A percentile compares a stretch with the other conserved stretches of the same genome.
Conservation (phyloP, 2,888 invertebrate species). For the Noctua janthe region DNA sequence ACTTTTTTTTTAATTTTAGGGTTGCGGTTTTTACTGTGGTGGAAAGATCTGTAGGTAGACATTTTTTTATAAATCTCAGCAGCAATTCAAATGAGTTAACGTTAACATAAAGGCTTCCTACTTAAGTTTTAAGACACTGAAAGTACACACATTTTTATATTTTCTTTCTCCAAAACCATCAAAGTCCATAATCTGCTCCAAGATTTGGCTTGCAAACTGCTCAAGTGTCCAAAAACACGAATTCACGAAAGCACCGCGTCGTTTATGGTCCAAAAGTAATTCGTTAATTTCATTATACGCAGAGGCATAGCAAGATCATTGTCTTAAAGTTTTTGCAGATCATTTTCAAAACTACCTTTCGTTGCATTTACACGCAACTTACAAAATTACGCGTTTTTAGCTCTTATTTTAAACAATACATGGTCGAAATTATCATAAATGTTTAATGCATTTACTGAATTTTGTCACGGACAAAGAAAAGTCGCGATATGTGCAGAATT, state of each 20-base stretch:
- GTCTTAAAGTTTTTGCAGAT: constrained; percentile 53
- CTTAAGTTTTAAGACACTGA: constrained; percentile 17
- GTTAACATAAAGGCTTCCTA: not conserved
- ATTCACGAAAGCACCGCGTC: constrained; percentile 53
- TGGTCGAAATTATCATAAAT: constrained; percentile 61
- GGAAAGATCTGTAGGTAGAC: not conserved
- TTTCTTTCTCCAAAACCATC: constrained; percentile 51
- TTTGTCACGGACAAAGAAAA: constrained; percentile 63
- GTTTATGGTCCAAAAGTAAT: constrained; percentile 56
- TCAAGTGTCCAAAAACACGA: constrained; percentile 46
- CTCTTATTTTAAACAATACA: constrained; percentile 52
- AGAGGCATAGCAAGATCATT: constrained; percentile 50
- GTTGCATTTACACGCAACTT: constrained; percentile 32
- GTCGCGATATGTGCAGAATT: constrained; percentile 60
- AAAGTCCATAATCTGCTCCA: constrained; percentile 9
- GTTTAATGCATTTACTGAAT: constrained; percentile 57
- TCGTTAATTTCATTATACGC: constrained; percentile 64
- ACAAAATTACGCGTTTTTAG: constrained; percentile 47
- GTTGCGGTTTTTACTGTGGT: not conserved
- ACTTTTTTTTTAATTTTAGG: constrained; percentile 34
- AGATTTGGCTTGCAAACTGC: constrained; percentile 30
- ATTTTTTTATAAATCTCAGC: not conserved
- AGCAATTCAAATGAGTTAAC: not conserved
- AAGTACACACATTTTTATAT: constrained; percentile 18
- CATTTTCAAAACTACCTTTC: constrained; percentile 58